A percentile compares a stretch with the other conserved stretches of the same genome.
Conservation (phyloP, 2,113 vertebrate genomes). For the Fulica atra region DNA sequence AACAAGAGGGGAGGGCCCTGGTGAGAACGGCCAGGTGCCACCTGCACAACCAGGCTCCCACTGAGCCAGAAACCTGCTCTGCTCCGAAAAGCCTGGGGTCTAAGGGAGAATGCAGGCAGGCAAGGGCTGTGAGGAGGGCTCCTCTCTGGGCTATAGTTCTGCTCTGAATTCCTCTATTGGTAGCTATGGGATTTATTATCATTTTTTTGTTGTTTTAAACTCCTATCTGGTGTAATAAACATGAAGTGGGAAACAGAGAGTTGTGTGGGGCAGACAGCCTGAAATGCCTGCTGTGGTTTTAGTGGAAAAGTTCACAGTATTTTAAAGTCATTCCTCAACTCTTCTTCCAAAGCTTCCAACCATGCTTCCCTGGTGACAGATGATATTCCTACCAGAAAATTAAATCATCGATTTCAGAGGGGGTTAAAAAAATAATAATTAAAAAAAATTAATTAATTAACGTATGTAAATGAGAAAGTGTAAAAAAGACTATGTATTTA, state of each 20-base stretch:
- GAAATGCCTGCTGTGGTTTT: neutral
- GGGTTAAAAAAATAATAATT: too few species aligned
- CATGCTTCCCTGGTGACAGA: neutral
- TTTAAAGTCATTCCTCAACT: neutral
- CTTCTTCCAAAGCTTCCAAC: neutral
- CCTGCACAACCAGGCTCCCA: fast-evolving
- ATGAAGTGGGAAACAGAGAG: neutral
- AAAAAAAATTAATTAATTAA: neutral
- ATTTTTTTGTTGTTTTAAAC: neutral
- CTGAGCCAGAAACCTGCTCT: neutral
- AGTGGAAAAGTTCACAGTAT: neutral
- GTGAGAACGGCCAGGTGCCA: constrained; percentile 45
- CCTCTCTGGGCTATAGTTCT: neutral
- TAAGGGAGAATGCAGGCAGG: neutral
- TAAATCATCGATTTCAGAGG: neutral
- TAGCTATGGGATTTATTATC: neutral
- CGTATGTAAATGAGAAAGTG: neutral
- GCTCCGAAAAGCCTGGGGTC: neutral
- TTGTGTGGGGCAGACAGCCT: neutral
- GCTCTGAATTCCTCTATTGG: neutral
- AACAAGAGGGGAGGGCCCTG: neutral
- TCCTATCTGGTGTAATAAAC: neutral
- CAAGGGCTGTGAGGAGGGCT: neutral
- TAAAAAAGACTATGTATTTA: fast-evolving
- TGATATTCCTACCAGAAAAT: neutral